phyloP scores from a whole-genome alignment of 2,797 vertebrate genomes.

The Acanthurus leucopareius region DNA sequence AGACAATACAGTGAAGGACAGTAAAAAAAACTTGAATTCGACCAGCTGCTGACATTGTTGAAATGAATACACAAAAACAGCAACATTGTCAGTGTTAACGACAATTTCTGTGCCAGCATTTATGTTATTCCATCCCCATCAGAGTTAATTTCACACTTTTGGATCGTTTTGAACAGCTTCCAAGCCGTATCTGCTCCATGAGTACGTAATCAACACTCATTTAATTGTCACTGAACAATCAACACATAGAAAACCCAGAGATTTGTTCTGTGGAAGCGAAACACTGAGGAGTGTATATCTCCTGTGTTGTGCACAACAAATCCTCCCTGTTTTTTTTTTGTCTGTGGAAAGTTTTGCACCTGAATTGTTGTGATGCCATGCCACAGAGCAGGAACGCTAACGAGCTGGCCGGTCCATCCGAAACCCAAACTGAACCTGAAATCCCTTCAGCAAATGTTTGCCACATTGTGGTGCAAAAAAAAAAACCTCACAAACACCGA shows the following conservation, averaged over 20 bases:
- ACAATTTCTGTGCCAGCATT: slow-evolving; percentile 4
- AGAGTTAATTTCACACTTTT: slow-evolving; percentile 45
- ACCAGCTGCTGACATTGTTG: slow-evolving; percentile 1
- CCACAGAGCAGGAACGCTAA: slow-evolving; percentile 50
- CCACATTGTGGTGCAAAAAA: slow-evolving; percentile 36
- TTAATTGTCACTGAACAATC: slow-evolving; percentile 52
- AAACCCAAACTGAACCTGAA: slow-evolving; percentile 52
- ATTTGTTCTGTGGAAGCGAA: slow-evolving; percentile 23
- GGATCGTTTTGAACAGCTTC: slow-evolving; percentile 37
- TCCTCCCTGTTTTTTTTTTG: slow-evolving; percentile 4
- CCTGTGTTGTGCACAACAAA: slow-evolving; percentile 13
- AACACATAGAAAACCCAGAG: slow-evolving; percentile 20
- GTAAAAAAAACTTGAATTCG: not conserved
- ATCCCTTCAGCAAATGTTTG: slow-evolving; percentile 68
- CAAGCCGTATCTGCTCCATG: slow-evolving; percentile 4
- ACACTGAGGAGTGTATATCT: slow-evolving; percentile 14
- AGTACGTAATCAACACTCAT: slow-evolving; percentile 52
- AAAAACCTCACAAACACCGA: slow-evolving; percentile 30
- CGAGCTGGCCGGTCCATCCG: slow-evolving; percentile 48
- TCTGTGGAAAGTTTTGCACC: slow-evolving; percentile 46
- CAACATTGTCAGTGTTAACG: slow-evolving; percentile 6
- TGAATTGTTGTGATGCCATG: slow-evolving; percentile 46
- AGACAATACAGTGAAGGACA: not conserved
- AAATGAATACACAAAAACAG: slow-evolving; percentile 20
- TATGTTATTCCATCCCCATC: slow-evolving; percentile 38